Evolutionary conservation across 2,113 vertebrate species (phyloP), one percentile per base, ranked within the genome.

Genomic region (Gavialis gangeticus): DNA sequence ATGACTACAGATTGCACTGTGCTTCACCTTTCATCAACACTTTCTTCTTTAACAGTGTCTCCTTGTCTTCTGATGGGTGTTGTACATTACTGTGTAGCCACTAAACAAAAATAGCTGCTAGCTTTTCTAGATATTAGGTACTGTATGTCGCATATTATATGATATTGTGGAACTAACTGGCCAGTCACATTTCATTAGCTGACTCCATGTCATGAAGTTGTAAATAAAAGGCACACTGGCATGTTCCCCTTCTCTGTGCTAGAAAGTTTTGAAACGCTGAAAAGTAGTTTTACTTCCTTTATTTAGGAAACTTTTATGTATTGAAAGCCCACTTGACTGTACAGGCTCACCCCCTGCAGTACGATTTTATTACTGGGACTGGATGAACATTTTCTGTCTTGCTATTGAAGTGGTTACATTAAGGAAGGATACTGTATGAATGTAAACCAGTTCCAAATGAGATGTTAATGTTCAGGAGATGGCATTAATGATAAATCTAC

Each of bases 1-100:
- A 1, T 55, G 21, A 46, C n/a, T 66, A 9, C 0, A 0, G 56
- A 22, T 71, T 79, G 5, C 21, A n/a, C 71, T 46, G 4, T 75
- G 17, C 6, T 76, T 90, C 46, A 6, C 58, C 27, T 80, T 93
- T 79, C 18, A 7, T 80, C 91, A 67, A 71, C 0, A 0, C 89
- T 93, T 79, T 22, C 18, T 9, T 58, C 71, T 78, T 57, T 13
- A 60, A 73, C 28, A 75, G 11, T 34, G 27, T 55, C 57, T 77
- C 60, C 27, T 60, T 12, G 5, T n/a, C 1, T 82, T 92, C 62
- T 90, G 27, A 75, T 87, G 25, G 4, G 1, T 87, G 64, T 3
- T 59, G 17, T 1, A 3, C 6, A 6, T 85, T 76, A 8, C 27
- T 30, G 12, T 13, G 22, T n/a, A 60, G 75, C 46, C 46, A 46